Conservation (phyloP, 2,888 invertebrate species). For the Microctonus brassicae region DNA sequence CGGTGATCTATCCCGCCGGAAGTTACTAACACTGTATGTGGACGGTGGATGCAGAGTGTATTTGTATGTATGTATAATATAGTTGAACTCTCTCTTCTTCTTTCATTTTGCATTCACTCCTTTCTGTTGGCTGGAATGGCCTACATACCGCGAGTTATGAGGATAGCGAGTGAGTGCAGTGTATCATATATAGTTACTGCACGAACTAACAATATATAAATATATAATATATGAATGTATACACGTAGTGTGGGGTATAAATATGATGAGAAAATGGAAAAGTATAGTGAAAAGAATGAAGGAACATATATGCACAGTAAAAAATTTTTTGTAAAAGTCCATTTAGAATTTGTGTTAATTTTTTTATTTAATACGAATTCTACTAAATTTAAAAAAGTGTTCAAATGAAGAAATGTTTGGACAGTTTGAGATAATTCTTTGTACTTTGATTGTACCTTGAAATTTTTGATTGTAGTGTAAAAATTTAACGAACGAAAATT, state of each 20-base stretch:
- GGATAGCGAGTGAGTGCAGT: constrained; percentile 45
- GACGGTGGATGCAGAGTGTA: neutral
- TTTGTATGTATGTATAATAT: neutral
- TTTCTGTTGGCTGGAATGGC: constrained; percentile 48
- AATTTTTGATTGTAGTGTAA: no score
- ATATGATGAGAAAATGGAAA: neutral
- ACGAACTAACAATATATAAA: constrained; percentile 3
- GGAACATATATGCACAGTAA: no score
- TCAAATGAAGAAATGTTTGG: no score
- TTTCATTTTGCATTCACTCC: neutral
- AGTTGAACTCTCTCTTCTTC: neutral
- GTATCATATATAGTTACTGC: constrained; percentile 52
- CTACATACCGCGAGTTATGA: constrained; percentile 59
- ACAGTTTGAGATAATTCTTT: no score
- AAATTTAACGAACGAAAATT: no score
- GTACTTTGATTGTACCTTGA: no score
- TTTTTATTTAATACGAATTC: no score
- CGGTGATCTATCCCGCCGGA: constrained; percentile 61
- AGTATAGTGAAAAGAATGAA: no score
- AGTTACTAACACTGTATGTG: constrained; percentile 46
- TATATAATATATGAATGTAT: neutral
- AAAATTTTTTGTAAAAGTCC: no score
- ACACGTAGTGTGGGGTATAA: neutral
- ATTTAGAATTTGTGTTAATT: no score
- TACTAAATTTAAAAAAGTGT: no score